Evolutionary conservation across 2,797 vertebrate species (phyloP), one percentile per base, ranked within the genome.

Genomic region (Fundulus diaphanus): DNA sequence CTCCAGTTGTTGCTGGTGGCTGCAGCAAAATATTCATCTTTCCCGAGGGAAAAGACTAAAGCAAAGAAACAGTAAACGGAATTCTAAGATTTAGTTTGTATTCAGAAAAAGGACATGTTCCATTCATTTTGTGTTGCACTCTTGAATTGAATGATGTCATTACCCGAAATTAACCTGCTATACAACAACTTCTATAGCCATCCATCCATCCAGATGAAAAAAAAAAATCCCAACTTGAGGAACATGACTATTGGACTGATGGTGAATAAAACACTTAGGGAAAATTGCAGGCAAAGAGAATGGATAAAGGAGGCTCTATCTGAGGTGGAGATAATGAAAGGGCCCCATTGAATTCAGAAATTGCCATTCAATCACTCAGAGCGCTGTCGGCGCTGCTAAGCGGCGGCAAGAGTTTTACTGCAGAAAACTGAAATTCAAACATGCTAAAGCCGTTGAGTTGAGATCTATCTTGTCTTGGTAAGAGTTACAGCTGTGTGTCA

Each of bases 401-500:
- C 69, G 70, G 54, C 48, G 16, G 29, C 22, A 29, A 49, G 48
- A 27, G 1, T 76, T 84, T 77, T 69, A 80, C 52, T 1, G 37
- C 57, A 67, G 63, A 79, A 74, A 79, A 80, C 77, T 80, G 52
- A 85, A 85, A 90, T 89, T 57, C 82, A 61, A 89, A 79, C 35
- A 69, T 35, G 57, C 81, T 81, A 78, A 85, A 83, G 73, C 83
- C 44, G 57, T 54, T 73, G 37, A 85, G 77, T 82, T 61, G 84
- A 82, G 78, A 84, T 61, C 73, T 79, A 63, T 87, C 78, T 71
- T 13, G 66, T 86, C 74, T 82, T 8, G 27, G 76, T 79, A 42
- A 87, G 79, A 88, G 82, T 77, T 85, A 81, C 78, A 87, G 81
- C 80, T 83, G 74, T 57, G n/a, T 88, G 84, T 88, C 82, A 77